Evolutionary conservation across 2,113 vertebrate species (phyloP).

Genomic region (Dicaeum eximium): DNA sequence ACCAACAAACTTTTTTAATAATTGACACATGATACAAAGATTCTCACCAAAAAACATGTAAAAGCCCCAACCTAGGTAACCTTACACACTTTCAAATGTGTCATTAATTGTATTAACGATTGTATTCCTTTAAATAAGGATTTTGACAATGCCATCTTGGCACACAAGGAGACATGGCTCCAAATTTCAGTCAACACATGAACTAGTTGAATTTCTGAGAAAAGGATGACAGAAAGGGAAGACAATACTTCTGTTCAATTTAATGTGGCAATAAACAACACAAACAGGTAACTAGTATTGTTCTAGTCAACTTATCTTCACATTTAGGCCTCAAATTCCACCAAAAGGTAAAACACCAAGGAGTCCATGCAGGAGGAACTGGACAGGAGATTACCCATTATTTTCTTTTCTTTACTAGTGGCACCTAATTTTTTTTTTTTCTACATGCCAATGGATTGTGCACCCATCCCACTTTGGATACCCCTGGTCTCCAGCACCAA

Average conservation of each 20-base stretch:
- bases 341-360: neutral
- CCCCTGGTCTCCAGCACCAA: neutral
- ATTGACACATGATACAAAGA: neutral
- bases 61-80: neutral
- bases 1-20: neutral
- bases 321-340: neutral
- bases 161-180: neutral
- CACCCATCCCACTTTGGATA: fast-evolving
- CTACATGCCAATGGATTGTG: neutral
- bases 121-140: neutral
- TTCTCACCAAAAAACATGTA: neutral
- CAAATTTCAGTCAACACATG: neutral
- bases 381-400: fast-evolving
- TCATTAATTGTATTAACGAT: neutral
- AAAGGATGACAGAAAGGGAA: neutral
- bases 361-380: neutral
- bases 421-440: neutral
- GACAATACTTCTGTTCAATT: neutral
- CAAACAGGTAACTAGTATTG: neutral
- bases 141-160: neutral
- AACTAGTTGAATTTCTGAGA: neutral
- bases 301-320: neutral
- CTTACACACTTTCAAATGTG: neutral
- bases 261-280: neutral
- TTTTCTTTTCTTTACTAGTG: neutral